A percentile compares a stretch with the other conserved stretches of the same genome.
Evolutionary conservation across 2,888 invertebrate genomes (phyloP).

Genomic region (Entomobrya multifasciata): DNA sequence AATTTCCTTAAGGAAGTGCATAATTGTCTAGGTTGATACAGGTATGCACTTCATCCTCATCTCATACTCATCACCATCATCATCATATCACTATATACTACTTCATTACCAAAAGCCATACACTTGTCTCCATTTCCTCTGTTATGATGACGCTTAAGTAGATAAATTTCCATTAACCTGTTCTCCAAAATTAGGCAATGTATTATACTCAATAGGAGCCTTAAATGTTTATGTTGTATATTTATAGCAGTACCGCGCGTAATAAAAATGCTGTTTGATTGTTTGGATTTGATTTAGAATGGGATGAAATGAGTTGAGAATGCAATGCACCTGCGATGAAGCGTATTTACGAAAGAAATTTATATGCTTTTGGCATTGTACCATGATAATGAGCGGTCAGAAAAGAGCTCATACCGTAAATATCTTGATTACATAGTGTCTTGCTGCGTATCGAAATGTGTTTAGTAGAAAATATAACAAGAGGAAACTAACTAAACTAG

Average conservation of each 20-base stretch:
- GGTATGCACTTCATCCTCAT: constrained; percentile 30
- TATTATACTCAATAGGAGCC: no score
- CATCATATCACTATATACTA: background rate
- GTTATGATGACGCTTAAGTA: background rate
- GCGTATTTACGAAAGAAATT: background rate
- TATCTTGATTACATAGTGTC: constrained; percentile 54
- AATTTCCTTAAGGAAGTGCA: constrained; percentile 69
- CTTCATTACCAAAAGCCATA: background rate
- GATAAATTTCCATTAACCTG: background rate
- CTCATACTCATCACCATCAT: constrained; percentile 4
- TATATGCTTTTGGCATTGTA: constrained; percentile 13
- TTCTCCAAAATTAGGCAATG: constrained; percentile 3
- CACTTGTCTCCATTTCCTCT: background rate
- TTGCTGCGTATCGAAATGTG: constrained; percentile 51
- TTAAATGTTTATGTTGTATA: constrained; percentile 12
- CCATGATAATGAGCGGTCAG: constrained; percentile 17
- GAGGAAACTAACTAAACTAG: constrained; percentile 11
- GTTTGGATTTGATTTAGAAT: background rate
- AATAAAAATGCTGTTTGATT: background rate
- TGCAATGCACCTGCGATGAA: no score
- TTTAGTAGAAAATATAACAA: no score
- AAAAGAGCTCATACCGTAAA: constrained; percentile 61
- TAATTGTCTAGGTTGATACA: constrained; percentile 59
- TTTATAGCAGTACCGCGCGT: constrained; percentile 10
- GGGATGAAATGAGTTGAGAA: background rate